A percentile compares a stretch with the other conserved stretches of the same genome.
phyloP scores from a whole-genome alignment of 1,140 invertebrate genomes.

The Zaprionus lachaisei region DNA sequence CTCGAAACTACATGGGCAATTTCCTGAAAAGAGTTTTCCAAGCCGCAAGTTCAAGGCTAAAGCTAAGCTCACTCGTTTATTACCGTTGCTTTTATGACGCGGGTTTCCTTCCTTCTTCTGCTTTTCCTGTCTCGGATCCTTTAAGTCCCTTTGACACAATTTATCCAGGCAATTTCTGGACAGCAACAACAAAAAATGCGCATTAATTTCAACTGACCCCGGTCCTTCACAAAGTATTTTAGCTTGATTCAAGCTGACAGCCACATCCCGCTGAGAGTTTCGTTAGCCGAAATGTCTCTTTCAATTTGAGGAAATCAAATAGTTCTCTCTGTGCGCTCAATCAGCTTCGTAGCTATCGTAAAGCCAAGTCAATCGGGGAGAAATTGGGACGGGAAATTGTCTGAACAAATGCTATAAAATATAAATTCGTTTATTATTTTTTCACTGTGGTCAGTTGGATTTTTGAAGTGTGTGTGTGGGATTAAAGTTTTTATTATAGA shows the following conservation, averaged over 20 bases:
- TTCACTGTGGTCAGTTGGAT: neutral
- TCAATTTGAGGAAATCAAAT: slow-evolving; percentile 38
- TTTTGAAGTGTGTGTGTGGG: neutral
- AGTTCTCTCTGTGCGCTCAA: slow-evolving; percentile 23
- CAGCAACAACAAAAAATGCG: slow-evolving; percentile 14
- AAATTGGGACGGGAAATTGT: slow-evolving; percentile 1
- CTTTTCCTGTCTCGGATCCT: slow-evolving; percentile 1
- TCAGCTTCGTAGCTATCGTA: slow-evolving; percentile 35
- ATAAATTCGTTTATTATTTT: slow-evolving; percentile 1
- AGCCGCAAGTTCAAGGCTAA: slow-evolving; percentile 61
- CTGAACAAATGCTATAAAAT: slow-evolving; percentile 10
- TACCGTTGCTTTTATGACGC: slow-evolving; percentile 31
- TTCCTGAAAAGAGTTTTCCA: slow-evolving; percentile 55
- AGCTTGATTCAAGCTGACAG: slow-evolving; percentile 23
- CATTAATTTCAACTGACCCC: slow-evolving; percentile 29
- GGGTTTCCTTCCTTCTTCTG: neutral
- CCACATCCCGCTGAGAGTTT: neutral
- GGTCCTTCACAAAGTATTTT: no score
- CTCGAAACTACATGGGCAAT: slow-evolving; percentile 36
- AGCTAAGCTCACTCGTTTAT: slow-evolving; percentile 39
- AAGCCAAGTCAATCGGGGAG: neutral
- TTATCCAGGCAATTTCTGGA: slow-evolving; percentile 37
- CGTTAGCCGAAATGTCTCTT: slow-evolving; percentile 21
- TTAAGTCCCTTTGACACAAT: slow-evolving; percentile 48
- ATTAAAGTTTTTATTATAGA: neutral